Base-by-base conservation (phyloP, 2,888 invertebrate species). In the Phyllotreta striolata region DNA sequence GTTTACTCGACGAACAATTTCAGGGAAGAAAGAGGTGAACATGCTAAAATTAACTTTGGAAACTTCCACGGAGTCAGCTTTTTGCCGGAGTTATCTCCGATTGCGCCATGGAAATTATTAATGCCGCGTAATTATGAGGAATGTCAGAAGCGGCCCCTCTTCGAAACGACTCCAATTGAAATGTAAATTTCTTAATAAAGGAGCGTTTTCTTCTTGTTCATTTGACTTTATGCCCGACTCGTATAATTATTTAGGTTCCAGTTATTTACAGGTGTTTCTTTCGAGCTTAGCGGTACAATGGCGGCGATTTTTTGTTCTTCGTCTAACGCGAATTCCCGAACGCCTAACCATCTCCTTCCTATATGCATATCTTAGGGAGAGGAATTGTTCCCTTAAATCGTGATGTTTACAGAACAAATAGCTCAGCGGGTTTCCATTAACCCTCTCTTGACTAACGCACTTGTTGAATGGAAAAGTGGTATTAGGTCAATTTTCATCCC, bases 111-210 rank as follows among this genome's bases (percentile, higher is more conserved):
- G 35, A 6, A 47, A 57, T 57, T 47, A 47, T 57, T 57, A 57
- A 57, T 57, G 39, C 57, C 24, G 24, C 24, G 57, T 47, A 57
- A 61, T 61, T 61, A 55, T 35, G 55, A 55, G 55, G 55, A 54
- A 40, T 34, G 47, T 55, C 40, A 47, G 34, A 47, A 13, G 40
- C 47, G 46, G 24, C 41, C 46, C 55, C 34, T 24, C 4, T 24
- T 43, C 38, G 55, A 61, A 61, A 55, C 35, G 41, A 40, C 55
- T 47, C 40, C 47, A 40, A 61, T 61, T 61, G 61, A 61, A 61
- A 61, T 61, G 61, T 54, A 61, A 61, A 61, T 61, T 34, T n/a
- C 55, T 55, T 47, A 46, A 61, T 55, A 39, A 61, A 55, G 61
- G 10, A 40, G 35, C 55, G 34, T 55, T 24, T 58, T 55, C 55